Percentiles rank a stretch among this genome's conserved stretches.
Evolutionary conservation across 2,888 invertebrate species (phyloP).

Genomic region (Leptarthrus brevirostris): DNA sequence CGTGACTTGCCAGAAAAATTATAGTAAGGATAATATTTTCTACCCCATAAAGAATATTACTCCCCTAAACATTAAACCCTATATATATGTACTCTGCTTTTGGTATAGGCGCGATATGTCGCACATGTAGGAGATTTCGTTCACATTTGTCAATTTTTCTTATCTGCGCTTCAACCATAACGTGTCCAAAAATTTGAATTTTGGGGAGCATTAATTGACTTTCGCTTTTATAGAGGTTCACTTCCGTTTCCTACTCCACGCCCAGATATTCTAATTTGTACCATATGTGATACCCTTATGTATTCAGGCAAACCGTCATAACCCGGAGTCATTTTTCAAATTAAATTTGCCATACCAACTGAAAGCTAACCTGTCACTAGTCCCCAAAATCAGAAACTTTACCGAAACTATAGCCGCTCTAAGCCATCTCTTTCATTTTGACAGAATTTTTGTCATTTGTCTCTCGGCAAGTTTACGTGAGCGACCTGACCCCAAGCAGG

Average conservation of each 20-base stretch:
- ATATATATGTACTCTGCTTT: no score
- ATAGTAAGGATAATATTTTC: no score
- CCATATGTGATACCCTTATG: neutral
- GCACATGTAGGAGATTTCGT: no score
- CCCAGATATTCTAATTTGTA: neutral
- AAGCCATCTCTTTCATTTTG: constrained; percentile 2
- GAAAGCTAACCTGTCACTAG: neutral
- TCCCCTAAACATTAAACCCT: no score
- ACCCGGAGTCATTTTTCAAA: neutral
- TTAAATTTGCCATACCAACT: neutral
- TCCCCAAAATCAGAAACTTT: neutral
- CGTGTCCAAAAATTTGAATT: neutral
- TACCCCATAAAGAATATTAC: no score
- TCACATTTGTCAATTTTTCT: no score
- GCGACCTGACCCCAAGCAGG: neutral
- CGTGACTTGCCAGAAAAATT: no score
- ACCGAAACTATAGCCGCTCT: neutral
- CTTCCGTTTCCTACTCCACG: neutral
- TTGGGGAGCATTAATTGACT: neutral
- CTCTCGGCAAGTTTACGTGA: neutral
- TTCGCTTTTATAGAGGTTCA: neutral
- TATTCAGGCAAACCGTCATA: neutral
- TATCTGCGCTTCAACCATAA: neutral
- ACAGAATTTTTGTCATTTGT: constrained; percentile 21
- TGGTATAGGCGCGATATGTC: no score